These are phyloP conservation scores for Chironomus tepperi DNA, from an alignment of 1,140 invertebrate species.

Conservation along the genomic window DNA sequence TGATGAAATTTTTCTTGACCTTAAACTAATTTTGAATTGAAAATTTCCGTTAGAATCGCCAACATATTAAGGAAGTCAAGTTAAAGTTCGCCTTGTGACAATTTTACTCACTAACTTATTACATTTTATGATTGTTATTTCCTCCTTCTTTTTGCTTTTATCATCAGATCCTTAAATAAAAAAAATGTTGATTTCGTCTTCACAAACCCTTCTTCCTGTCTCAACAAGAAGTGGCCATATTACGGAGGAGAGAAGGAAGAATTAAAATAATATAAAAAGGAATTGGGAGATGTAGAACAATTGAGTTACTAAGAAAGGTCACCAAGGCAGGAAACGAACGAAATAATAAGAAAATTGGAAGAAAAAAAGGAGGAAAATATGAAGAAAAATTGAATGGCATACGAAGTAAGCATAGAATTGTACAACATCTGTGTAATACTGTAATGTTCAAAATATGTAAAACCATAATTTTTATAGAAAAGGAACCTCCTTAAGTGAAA, in stretches of 20 bases:
- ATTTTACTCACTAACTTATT: no score
- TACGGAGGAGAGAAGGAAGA: not conserved
- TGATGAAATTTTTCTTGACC: no score
- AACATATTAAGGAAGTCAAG: no score
- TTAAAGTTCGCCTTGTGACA: no score
- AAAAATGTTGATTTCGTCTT: no score
- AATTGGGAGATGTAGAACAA: not conserved
- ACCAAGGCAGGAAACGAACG: not conserved
- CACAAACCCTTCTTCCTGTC: not conserved
- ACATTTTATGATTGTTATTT: not conserved
- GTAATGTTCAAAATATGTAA: not conserved
- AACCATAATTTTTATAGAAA: conserved; percentile 5
- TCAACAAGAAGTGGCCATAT: not conserved
- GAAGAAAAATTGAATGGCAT: not conserved
- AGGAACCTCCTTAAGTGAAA: not conserved
- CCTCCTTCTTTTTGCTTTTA: not conserved
- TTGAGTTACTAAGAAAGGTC: not conserved
- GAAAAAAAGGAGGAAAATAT: not conserved
- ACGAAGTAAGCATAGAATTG: not conserved
- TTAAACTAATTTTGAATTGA: no score
- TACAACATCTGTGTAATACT: conserved; percentile 13
- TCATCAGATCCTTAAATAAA: not conserved
- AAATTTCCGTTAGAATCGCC: no score
- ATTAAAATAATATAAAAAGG: not conserved
- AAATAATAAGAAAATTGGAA: no score